A percentile compares a stretch with the other conserved stretches of the same genome.
phyloP scores from a whole-genome alignment of 2,888 invertebrate genomes.

The Caenorhabditis sp. region DNA sequence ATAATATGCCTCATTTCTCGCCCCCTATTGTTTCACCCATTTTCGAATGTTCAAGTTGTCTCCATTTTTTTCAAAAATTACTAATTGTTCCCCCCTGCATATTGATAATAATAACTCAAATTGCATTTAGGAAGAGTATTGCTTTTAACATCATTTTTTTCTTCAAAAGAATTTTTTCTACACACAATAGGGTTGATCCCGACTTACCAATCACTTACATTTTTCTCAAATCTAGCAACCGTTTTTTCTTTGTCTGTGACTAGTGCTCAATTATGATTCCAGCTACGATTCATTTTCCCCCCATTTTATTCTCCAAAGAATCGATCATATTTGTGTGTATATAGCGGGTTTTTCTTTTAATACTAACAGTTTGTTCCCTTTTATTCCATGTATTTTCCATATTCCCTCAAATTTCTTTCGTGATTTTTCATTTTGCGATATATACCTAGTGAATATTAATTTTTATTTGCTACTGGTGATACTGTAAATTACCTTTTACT shows the following conservation, averaged over 20 bases:
- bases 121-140: conserved; percentile 1
- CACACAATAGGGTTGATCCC: too few species aligned
- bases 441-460: neutral
- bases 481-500: conserved; percentile 1
- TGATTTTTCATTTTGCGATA: neutral
- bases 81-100: too few species aligned
- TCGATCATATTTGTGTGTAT: conserved; percentile 2
- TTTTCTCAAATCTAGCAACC: neutral
- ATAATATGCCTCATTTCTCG: conserved; percentile 6
- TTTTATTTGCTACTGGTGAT: neutral
- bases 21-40: neutral
- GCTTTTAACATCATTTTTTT: neutral
- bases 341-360: neutral
- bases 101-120: too few species aligned
- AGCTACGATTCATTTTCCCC: neutral
- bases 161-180: neutral
- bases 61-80: neutral
- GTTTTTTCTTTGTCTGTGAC: neutral
- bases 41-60: neutral
- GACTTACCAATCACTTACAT: neutral
- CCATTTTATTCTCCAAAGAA: neutral
- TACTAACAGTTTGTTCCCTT: neutral
- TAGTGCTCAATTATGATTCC: neutral
- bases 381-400: neutral
- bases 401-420: neutral